These are phyloP conservation scores for Chiroxiphia lanceolata DNA, from an alignment of 2,797 vertebrate genomes.

Conservation along the genomic window DNA sequence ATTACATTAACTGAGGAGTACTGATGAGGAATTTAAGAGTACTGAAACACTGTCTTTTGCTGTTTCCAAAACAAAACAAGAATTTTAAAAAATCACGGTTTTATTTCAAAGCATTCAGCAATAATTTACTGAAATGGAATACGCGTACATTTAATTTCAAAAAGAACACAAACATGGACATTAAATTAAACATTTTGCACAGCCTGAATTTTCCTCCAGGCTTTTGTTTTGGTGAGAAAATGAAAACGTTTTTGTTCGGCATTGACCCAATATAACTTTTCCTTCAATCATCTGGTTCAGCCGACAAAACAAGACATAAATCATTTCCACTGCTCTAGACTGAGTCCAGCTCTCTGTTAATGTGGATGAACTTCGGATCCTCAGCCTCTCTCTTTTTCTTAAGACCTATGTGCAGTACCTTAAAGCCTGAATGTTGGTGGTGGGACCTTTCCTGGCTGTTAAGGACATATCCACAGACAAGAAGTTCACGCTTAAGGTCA, in stretches of 20 bases:
- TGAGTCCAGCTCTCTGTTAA: not conserved
- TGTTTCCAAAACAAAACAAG: not conserved
- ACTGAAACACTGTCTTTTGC: not conserved
- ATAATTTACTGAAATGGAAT: slow-evolving; percentile 19
- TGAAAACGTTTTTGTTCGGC: slow-evolving; percentile 2
- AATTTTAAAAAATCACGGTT: not conserved
- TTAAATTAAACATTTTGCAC: slow-evolving; percentile 15
- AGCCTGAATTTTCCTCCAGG: slow-evolving; percentile 13
- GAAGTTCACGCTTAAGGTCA: not conserved
- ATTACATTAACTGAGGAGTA: not conserved
- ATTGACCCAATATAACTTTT: slow-evolving; percentile 29
- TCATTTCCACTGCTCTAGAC: not conserved
- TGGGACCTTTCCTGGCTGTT: not conserved
- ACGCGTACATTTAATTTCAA: not conserved
- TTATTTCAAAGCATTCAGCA: slow-evolving; percentile 17
- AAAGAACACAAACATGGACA: not conserved
- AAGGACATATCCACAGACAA: not conserved
- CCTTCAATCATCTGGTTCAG: slow-evolving; percentile 11
- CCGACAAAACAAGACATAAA: slow-evolving; percentile 13
- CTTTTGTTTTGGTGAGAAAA: slow-evolving; percentile 45
- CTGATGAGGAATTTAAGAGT: not conserved
- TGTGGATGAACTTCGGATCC: not conserved
- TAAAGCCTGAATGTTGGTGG: rapidly evolving
- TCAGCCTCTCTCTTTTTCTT: not conserved
- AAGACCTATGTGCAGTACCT: rapidly evolving